Percentiles rank a stretch among this genome's conserved stretches.
These are phyloP conservation scores for Spheniscus humboldti DNA, from an alignment of 2,797 vertebrate genomes.

Conservation along the genomic window DNA sequence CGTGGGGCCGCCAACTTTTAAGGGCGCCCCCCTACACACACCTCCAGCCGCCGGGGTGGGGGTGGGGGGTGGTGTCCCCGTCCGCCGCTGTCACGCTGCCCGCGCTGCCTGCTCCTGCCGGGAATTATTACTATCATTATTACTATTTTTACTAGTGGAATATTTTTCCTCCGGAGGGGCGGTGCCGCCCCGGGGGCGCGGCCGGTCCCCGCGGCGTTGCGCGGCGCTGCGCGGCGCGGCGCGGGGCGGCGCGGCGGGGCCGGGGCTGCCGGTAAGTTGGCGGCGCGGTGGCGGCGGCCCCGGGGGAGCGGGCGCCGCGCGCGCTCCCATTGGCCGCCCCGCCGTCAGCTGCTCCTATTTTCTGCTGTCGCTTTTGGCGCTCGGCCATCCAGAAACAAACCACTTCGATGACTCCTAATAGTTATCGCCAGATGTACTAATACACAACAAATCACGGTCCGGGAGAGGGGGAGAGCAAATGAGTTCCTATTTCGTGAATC, in stretches of 20 bases:
- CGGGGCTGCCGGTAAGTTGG: constrained; percentile 79
- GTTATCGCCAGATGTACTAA: constrained; percentile 84
- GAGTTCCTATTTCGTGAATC: constrained; percentile 87
- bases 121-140: background rate
- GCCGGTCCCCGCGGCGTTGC: background rate
- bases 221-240: background rate
- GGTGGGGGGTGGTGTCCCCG: background rate
- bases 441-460: constrained; percentile 85
- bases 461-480: constrained; percentile 81
- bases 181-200: background rate
- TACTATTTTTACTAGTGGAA: background rate
- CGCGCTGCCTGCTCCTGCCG: background rate
- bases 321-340: constrained; percentile 85
- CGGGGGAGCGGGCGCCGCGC: constrained; percentile 81
- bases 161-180: background rate
- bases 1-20: background rate
- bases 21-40: background rate
- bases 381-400: constrained; percentile 86
- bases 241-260: constrained; percentile 26
- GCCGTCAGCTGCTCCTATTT: constrained; percentile 87
- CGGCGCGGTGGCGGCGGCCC: constrained; percentile 82
- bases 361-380: constrained; percentile 85
- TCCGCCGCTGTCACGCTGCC: background rate
- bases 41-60: background rate
- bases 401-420: constrained; percentile 85